A percentile compares a stretch with the other conserved stretches of the same genome.
phyloP scores from a whole-genome alignment of 1,140 invertebrate species.

The Rhysida immarginata region DNA sequence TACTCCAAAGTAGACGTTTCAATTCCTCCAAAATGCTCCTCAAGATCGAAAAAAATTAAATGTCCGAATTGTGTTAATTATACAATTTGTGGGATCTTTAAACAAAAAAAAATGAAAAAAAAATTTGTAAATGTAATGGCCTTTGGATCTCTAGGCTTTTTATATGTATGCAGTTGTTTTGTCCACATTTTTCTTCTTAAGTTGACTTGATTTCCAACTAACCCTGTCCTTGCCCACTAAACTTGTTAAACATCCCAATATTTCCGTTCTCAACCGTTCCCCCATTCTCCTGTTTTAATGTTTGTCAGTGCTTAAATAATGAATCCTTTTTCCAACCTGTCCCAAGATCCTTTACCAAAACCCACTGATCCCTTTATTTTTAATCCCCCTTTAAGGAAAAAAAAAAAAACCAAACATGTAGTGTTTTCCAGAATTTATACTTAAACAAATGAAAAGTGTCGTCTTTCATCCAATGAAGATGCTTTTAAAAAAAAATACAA shows the following conservation, averaged over 20 bases:
- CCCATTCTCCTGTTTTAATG: no score
- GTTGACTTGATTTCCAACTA: no score
- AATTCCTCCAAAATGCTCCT: slow-evolving; percentile 5
- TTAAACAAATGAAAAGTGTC: neutral
- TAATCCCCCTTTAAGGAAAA: neutral
- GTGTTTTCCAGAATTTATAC: neutral
- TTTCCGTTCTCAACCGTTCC: no score
- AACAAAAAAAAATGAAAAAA: no score
- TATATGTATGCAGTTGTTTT: slow-evolving; percentile 9
- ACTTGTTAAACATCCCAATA: no score
- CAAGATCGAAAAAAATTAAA: slow-evolving; percentile 1
- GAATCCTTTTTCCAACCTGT: no score
- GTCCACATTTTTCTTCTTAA: slow-evolving; percentile 3
- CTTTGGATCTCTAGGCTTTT: slow-evolving; percentile 9
- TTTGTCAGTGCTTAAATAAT: no score
- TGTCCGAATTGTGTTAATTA: slow-evolving; percentile 3
- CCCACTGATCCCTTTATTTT: neutral
- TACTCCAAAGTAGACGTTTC: slow-evolving; percentile 5
- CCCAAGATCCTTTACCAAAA: no score
- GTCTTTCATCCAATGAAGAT: neutral
- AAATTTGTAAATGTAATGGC: slow-evolving; percentile 1
- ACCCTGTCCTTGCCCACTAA: no score
- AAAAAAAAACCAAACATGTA: neutral
- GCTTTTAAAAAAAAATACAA: neutral
- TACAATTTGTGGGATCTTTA: slow-evolving; percentile 1